Evolutionary conservation across 2,113 vertebrate genomes (phyloP).

Genomic region (Heterocephalus glaber): DNA sequence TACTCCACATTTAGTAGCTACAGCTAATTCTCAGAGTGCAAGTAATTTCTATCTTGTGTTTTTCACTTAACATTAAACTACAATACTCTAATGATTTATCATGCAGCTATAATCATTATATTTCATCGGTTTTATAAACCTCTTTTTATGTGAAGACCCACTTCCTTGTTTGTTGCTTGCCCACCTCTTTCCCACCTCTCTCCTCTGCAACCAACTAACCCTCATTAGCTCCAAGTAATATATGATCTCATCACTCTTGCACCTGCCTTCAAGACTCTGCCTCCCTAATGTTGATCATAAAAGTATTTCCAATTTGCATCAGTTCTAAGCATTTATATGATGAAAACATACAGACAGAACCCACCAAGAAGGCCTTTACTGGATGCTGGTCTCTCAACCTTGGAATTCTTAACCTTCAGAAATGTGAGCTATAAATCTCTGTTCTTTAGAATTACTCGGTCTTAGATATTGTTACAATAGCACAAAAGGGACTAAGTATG

Average conservation of each 20-base stretch:
- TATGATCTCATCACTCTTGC: background rate
- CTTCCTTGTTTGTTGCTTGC: background rate
- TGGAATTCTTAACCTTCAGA: background rate
- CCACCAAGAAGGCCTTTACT: background rate
- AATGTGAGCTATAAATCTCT: background rate
- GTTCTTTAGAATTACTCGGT: background rate
- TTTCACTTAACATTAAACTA: constrained; percentile 11
- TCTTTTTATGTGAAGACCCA: background rate
- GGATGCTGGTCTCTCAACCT: background rate
- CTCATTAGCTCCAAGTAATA: background rate
- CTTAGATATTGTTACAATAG: background rate
- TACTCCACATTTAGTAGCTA: background rate
- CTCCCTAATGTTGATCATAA: background rate
- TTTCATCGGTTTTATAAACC: background rate
- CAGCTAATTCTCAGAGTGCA: background rate
- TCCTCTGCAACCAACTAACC: background rate
- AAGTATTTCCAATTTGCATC: background rate
- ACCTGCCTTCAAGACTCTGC: background rate
- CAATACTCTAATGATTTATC: constrained; percentile 1
- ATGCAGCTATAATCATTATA: background rate
- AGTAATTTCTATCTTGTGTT: background rate
- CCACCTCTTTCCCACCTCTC: background rate
- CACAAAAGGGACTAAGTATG: background rate
- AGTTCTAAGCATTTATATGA: constrained; percentile 22
- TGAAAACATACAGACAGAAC: background rate